These are phyloP conservation scores for Drosophila miranda DNA, from an alignment of 1,140 invertebrate genomes.

Conservation along the genomic window DNA sequence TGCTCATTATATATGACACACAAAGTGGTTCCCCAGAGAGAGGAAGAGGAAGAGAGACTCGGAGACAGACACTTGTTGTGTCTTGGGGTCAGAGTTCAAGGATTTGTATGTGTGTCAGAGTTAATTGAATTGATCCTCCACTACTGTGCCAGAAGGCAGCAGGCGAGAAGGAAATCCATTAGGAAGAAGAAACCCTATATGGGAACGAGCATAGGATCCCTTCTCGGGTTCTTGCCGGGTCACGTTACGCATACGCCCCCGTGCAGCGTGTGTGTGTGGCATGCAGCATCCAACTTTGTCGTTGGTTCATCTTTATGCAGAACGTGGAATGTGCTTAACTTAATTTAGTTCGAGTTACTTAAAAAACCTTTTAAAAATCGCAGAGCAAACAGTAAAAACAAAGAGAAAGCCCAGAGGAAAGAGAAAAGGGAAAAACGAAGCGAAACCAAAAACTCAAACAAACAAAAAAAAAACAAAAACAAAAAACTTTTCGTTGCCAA, in stretches of 20 bases:
- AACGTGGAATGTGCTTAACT: constrained; percentile 67
- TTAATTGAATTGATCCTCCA: constrained; percentile 42
- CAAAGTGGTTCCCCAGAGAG: constrained; percentile 6
- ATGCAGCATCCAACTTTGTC: neutral
- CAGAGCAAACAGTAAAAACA: constrained; percentile 25
- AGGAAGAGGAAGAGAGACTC: too few species aligned
- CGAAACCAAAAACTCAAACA: constrained; percentile 14
- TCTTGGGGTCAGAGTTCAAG: constrained; percentile 26
- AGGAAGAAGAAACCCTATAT: neutral
- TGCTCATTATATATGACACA: constrained; percentile 40
- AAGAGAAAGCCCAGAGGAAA: constrained; percentile 25
- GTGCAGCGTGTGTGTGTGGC: constrained; percentile 41
- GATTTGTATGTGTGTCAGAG: constrained; percentile 33
- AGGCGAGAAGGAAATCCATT: constrained; percentile 24
- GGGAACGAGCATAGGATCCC: too few species aligned
- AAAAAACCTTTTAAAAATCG: constrained; percentile 78
- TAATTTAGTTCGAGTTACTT: constrained; percentile 78
- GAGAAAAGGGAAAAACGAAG: constrained; percentile 11
- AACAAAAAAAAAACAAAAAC: constrained; percentile 20
- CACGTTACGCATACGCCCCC: neutral
- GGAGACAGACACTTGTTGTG: constrained; percentile 12
- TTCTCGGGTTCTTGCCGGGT: constrained; percentile 10
- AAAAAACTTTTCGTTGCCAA: constrained; percentile 10
- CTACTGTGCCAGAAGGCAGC: too few species aligned
- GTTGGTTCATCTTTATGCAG: constrained; percentile 24